Percentiles rank a stretch among this genome's conserved stretches.
These are phyloP conservation scores for Onchidella celtica DNA, from an alignment of 2,888 invertebrate species.

Conservation along the genomic window DNA sequence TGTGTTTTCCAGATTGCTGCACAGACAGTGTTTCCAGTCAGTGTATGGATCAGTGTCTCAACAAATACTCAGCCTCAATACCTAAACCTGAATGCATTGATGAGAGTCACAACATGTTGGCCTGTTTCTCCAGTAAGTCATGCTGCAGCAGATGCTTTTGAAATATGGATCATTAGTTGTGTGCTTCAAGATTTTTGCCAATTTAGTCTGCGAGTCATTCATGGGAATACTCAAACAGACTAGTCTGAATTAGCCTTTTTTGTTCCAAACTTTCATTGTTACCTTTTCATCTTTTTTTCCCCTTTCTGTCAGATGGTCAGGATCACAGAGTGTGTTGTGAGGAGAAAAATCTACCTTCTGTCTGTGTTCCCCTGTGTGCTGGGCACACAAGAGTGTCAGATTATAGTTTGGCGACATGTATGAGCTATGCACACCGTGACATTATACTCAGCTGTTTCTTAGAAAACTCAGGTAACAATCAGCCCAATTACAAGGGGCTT, in stretches of 20 bases:
- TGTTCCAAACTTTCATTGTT: no score
- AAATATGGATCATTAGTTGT: neutral
- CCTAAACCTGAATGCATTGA: neutral
- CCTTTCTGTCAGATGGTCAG: conserved; percentile 44
- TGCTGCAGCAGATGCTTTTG: neutral
- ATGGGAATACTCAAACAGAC: no score
- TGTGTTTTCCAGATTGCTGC: conserved; percentile 34
- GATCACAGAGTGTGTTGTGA: conserved; percentile 42
- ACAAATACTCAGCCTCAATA: neutral
- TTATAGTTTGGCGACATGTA: conserved; percentile 25
- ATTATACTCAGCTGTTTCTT: conserved; percentile 40
- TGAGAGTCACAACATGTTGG: conserved; percentile 34
- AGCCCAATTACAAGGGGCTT: no score
- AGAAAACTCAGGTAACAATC: conserved; percentile 19
- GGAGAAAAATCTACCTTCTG: conserved; percentile 17
- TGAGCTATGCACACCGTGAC: conserved; percentile 31
- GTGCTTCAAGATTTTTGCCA: neutral
- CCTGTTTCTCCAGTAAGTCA: conserved; percentile 37
- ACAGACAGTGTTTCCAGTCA: neutral
- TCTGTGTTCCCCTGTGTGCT: conserved; percentile 42
- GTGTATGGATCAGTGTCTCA: conserved; percentile 34
- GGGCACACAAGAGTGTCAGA: conserved; percentile 20
- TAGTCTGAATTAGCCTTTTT: no score
- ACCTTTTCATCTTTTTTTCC: no score
- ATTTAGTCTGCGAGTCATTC: no score